A percentile compares a stretch with the other conserved stretches of the same genome.
These are phyloP conservation scores for Melanaphis sacchari DNA, from an alignment of 1,140 invertebrate species.

Conservation along the genomic window DNA sequence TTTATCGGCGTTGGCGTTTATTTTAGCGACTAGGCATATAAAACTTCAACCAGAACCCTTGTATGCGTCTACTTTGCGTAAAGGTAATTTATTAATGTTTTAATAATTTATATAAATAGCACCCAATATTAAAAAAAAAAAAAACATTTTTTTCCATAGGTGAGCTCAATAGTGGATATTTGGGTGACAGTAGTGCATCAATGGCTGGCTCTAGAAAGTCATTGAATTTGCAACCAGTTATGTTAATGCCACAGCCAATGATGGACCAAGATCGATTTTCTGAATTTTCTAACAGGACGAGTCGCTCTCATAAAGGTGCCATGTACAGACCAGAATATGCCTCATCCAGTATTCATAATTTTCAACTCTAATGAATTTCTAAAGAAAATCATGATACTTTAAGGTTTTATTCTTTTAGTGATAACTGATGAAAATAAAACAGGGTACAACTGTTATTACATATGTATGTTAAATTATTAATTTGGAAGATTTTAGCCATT, in stretches of 20 bases:
- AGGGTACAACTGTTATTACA: background rate
- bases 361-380: conserved; percentile 66
- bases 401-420: background rate
- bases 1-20: conserved; percentile 89
- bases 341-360: conserved; percentile 69
- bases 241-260: conserved; percentile 74
- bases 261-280: conserved; percentile 74
- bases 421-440: background rate
- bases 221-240: conserved; percentile 82
- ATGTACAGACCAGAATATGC: conserved; percentile 67
- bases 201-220: conserved; percentile 84
- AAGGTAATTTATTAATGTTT: conserved; percentile 45
- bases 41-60: conserved; percentile 82
- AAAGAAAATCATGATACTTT: background rate
- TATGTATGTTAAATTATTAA: background rate
- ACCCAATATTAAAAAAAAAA: background rate
- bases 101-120: background rate
- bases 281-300: conserved; percentile 76
- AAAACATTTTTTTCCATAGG: conserved; percentile 66
- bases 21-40: conserved; percentile 88
- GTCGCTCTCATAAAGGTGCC: conserved; percentile 65
- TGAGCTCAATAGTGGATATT: conserved; percentile 85
- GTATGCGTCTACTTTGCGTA: conserved; percentile 65
- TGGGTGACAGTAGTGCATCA: conserved; percentile 77
- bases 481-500: background rate